phyloP scores from a whole-genome alignment of 2,797 vertebrate species.

The Pipistrellus nathusii region DNA sequence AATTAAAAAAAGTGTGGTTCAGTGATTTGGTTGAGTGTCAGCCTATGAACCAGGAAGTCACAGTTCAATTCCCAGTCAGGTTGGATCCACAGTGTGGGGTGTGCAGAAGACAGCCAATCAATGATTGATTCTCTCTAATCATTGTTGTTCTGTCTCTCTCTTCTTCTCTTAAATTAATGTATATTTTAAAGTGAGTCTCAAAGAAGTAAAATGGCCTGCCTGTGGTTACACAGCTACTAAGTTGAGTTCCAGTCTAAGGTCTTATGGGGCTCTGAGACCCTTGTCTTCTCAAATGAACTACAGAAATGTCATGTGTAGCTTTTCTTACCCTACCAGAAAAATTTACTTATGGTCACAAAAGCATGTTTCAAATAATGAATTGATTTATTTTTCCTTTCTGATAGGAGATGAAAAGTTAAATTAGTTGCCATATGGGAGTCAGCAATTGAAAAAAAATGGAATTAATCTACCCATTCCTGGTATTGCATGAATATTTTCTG shows the following conservation, averaged over 20 bases:
- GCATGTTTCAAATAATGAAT: background rate
- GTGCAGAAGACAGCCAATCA: too few species aligned
- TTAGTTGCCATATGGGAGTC: background rate
- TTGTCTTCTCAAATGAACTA: background rate
- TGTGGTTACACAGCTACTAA: background rate
- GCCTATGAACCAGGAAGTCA: too few species aligned
- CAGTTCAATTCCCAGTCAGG: too few species aligned
- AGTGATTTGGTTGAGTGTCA: too few species aligned
- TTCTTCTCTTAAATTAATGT: too few species aligned
- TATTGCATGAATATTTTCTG: background rate
- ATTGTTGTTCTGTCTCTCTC: too few species aligned
- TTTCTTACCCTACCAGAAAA: background rate
- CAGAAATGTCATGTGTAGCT: background rate
- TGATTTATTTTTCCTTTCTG: background rate
- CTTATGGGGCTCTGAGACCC: background rate
- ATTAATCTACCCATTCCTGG: background rate
- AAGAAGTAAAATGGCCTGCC: background rate
- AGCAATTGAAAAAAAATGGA: background rate
- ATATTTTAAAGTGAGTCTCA: too few species aligned
- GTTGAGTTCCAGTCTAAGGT: background rate
- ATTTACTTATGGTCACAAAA: background rate
- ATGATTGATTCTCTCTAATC: too few species aligned
- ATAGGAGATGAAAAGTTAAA: background rate
- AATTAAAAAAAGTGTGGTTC: background rate
- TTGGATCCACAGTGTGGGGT: too few species aligned